Evolutionary conservation across 2,113 vertebrate species (phyloP), one percentile per base, ranked within the genome.

Genomic region (Phaethon lepturus): DNA sequence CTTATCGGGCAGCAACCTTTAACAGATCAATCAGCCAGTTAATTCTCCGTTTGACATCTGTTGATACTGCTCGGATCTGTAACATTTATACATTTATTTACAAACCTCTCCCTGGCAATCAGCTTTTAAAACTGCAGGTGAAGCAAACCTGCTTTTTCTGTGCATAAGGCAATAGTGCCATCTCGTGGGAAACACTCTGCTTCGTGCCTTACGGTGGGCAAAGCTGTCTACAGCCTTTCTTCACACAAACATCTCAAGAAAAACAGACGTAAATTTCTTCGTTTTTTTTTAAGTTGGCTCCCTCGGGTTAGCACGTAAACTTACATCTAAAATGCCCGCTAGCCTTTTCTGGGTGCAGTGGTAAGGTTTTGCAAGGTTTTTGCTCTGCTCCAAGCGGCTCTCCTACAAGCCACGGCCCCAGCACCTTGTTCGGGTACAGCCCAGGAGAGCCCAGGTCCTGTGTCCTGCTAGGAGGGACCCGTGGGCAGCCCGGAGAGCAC

Each of bases 101-200:
- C 53, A 81, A 87, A 66, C 3, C 16, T 58, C 15, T 17, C 18
- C 42, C 66, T 5, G 45, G 40, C 49, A 75, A 40, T 7, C 33
- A 12, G 19, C 26, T 78, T 68, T 60, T 28, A 22, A 56, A 72
- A 38, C 26, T 5, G 28, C 33, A 17, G 11, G 3, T 29, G 13
- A 62, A 66, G n/a, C 3, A 44, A 60, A 17, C 1, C 13, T 6
- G 24, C 1, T 31, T 77, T 44, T 72, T 47, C 83, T 24, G 50
- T 97, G 91, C 74, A 26, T 94, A 81, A 92, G 92, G 68, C 97
- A 98, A 97, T 64, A 98, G 53, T 96, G 98, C 98, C 98, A 98
- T 95, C 98, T 97, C 1, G 96, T 98, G 98, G 97, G 38, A 55
- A 53, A 18, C 3, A 4, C 5, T 49, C 26, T 9, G 29, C 59